These are phyloP conservation scores for Margarornis squamiger DNA, from an alignment of 2,797 vertebrate species.

Conservation along the genomic window DNA sequence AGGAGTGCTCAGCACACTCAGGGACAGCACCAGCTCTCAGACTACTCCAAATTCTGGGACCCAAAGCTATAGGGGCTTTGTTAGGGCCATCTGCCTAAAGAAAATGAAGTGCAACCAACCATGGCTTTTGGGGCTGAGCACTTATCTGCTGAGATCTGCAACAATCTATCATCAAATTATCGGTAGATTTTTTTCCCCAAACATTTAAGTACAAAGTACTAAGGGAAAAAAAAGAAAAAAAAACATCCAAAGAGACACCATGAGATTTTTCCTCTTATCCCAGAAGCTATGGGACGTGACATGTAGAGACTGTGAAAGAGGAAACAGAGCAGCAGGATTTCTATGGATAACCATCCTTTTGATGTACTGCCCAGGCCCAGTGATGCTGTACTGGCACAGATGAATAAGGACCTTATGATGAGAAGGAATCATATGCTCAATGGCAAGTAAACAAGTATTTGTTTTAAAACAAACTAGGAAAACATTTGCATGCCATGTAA, in stretches of 20 bases:
- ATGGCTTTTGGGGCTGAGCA: neutral
- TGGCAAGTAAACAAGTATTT: neutral
- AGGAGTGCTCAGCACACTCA: neutral
- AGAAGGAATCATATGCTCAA: neutral
- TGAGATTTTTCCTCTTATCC: neutral
- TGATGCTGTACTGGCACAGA: neutral
- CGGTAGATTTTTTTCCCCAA: neutral
- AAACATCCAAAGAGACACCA: neutral
- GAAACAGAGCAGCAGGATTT: neutral
- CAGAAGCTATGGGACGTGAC: neutral
- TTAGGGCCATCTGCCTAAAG: neutral
- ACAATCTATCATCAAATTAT: neutral
- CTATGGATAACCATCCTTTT: neutral
- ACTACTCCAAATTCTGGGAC: neutral
- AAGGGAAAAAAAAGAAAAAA: rapidly evolving
- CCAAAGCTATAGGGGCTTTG: neutral
- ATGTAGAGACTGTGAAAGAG: neutral
- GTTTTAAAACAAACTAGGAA: neutral
- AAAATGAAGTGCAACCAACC: neutral
- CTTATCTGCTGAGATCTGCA: neutral
- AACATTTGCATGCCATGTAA: neutral
- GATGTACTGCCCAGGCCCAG: neutral
- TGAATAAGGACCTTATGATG: neutral
- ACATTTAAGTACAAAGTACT: neutral
- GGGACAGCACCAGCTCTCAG: neutral